Evolutionary conservation across 2,113 vertebrate species (phyloP), one percentile per base, ranked within the genome.

Genomic region (Brachyhypopomus gauderio): DNA sequence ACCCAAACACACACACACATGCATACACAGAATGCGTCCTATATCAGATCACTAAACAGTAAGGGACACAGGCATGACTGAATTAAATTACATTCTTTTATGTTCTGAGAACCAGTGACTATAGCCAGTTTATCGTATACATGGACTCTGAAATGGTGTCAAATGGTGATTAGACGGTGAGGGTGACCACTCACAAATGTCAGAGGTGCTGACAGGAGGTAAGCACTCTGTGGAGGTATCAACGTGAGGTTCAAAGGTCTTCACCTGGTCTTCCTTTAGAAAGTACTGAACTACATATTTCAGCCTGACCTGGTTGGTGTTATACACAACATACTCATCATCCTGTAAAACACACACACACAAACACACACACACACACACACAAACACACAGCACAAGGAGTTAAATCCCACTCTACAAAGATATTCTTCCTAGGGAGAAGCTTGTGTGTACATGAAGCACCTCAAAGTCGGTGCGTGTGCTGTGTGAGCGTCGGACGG

Each of bases 281-380:
- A 73, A 91, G 90, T 94, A 95, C 84, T 91, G 94, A 77, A 96
- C 88, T 84, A 96, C 88, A 2, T 96, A 96, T 78, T 90, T 95
- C 60, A 97, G 93, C 88, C 93, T 93, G 85, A 96, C 88, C 88
- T 97, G 95, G 63, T 90, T 92, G 0, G 92, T 90, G 81, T 92
- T 93, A 90, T 96, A 98, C 16, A 96, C 94, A 77, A 95, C 95
- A 82, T 93, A 97, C 89, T 96, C 95, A 62, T 97, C 93, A 87
- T 95, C 94, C 95, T 97, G 87, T 1, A 78, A 74, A 14, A 84
- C 16, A 76, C 3, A 74, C 30, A 60, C 5, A 55, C 25, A 58
- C 30, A 30, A n/a, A n/a, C n/a, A n/a, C n/a, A n/a, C n/a, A n/a
- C n/a, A n/a, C n/a, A n/a, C n/a, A n/a, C 30, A 30, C 30, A 30